Evolutionary conservation across 2,797 vertebrate genomes (phyloP).

Genomic region (Acipenser transmontanus): DNA sequence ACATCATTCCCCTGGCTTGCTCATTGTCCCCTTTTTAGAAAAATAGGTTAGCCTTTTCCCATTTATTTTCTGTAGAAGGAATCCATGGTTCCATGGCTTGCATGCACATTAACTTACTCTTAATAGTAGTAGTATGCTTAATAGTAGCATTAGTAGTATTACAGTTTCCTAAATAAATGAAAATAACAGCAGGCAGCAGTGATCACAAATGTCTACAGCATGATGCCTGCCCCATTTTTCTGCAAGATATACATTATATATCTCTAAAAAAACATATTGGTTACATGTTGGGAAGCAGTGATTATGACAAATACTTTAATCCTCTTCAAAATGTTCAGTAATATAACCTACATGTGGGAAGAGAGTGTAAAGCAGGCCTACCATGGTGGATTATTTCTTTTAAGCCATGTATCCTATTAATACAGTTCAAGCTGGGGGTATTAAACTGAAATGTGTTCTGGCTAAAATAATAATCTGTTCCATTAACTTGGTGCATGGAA

Average conservation of each 20-base stretch:
- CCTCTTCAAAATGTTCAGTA: not conserved
- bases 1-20: too few relatives aligned
- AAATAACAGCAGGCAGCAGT: constrained; percentile 1
- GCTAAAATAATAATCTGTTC: too few relatives aligned
- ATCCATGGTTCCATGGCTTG: too few relatives aligned
- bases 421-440: not conserved
- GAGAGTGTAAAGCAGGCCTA: not conserved
- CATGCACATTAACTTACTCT: too few relatives aligned
- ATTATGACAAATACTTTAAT: constrained; percentile 5
- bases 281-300: constrained; percentile 1
- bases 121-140: too few relatives aligned
- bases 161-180: not conserved
- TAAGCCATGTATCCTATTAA: not conserved
- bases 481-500: too few relatives aligned
- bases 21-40: too few relatives aligned
- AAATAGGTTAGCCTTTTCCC: too few relatives aligned
- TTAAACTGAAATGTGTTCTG: not conserved
- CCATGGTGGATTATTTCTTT: not conserved
- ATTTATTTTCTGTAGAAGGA: too few relatives aligned
- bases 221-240: not conserved
- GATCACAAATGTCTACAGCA: constrained; percentile 2
- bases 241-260: constrained; percentile 5
- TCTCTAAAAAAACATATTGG: constrained; percentile 6
- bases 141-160: not conserved
- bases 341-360: not conserved